phyloP scores from a whole-genome alignment of 2,888 invertebrate species.

The Leucania comma region DNA sequence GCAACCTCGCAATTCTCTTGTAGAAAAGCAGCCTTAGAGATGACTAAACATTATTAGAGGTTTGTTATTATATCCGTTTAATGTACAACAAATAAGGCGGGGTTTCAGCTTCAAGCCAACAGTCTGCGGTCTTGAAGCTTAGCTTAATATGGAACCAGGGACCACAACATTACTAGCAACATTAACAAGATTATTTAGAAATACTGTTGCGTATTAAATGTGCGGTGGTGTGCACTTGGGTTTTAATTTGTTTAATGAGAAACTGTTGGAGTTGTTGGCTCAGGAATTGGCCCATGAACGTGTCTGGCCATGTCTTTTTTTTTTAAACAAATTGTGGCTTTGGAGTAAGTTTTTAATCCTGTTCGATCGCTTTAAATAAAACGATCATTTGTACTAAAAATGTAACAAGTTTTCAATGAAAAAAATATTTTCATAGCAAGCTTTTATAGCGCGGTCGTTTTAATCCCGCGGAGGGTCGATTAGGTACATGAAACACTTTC shows the following conservation, averaged over 20 bases:
- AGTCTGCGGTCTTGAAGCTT: constrained; percentile 35
- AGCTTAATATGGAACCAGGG: constrained; percentile 35
- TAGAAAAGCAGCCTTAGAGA: constrained; percentile 14
- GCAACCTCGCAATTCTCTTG: not conserved
- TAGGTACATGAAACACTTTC: too few relatives aligned
- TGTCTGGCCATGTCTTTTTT: not conserved
- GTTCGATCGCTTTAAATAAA: too few relatives aligned
- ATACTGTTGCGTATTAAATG: constrained; percentile 18
- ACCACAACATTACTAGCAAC: constrained; percentile 19
- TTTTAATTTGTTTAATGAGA: constrained; percentile 16
- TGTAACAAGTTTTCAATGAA: too few relatives aligned
- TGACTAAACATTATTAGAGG: constrained; percentile 38
- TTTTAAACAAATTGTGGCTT: not conserved
- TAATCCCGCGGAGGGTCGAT: too few relatives aligned
- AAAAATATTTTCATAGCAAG: too few relatives aligned
- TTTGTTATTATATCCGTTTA: constrained; percentile 41
- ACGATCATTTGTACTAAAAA: too few relatives aligned
- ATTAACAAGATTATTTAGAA: constrained; percentile 25
- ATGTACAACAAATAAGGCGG: constrained; percentile 49
- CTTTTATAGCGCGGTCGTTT: too few relatives aligned
- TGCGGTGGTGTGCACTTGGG: not conserved
- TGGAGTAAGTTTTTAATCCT: too few relatives aligned
- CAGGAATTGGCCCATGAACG: not conserved
- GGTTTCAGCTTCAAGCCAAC: constrained; percentile 27
- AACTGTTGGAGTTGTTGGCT: not conserved